phyloP scores from a whole-genome alignment of 2,888 invertebrate species.

The Conchocele bisecta region DNA sequence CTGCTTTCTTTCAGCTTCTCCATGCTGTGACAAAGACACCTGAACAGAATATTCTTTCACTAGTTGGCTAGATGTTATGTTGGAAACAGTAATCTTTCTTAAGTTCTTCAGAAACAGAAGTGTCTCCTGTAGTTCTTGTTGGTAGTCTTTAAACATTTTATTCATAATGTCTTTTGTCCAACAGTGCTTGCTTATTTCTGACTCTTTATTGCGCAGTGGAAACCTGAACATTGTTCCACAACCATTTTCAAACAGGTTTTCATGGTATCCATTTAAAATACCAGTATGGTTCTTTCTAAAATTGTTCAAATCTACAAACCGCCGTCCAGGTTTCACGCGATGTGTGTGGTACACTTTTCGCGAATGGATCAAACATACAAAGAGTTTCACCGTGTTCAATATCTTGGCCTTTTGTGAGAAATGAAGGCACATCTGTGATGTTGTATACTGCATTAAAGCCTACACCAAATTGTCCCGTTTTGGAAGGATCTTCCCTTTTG shows the following conservation, averaged over 20 bases:
- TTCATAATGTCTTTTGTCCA: constrained; percentile 47
- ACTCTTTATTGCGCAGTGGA: constrained; percentile 70
- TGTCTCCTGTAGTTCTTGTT: constrained; percentile 66
- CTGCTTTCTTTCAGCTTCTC: background rate
- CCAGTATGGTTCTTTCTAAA: constrained; percentile 42
- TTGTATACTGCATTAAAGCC: constrained; percentile 76
- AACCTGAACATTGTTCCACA: constrained; percentile 63
- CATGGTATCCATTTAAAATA: constrained; percentile 48
- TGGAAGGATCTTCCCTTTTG: constrained; percentile 67
- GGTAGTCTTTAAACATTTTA: constrained; percentile 64
- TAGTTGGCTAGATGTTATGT: constrained; percentile 30
- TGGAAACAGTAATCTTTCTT: constrained; percentile 59
- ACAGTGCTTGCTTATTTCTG: constrained; percentile 63
- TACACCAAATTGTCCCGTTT: constrained; percentile 74
- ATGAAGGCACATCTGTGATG: constrained; percentile 72
- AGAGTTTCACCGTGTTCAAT: constrained; percentile 63
- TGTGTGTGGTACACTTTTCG: constrained; percentile 58
- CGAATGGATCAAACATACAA: constrained; percentile 77
- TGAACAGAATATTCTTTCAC: constrained; percentile 42
- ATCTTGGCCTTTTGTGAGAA: constrained; percentile 60
- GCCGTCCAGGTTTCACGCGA: constrained; percentile 54
- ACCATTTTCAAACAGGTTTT: constrained; percentile 16
- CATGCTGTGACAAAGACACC: constrained; percentile 18
- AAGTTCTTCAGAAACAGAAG: constrained; percentile 75
- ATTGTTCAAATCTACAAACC: constrained; percentile 33